phyloP scores from a whole-genome alignment of 2,888 invertebrate species.

The Pristionchus arcanus region DNA sequence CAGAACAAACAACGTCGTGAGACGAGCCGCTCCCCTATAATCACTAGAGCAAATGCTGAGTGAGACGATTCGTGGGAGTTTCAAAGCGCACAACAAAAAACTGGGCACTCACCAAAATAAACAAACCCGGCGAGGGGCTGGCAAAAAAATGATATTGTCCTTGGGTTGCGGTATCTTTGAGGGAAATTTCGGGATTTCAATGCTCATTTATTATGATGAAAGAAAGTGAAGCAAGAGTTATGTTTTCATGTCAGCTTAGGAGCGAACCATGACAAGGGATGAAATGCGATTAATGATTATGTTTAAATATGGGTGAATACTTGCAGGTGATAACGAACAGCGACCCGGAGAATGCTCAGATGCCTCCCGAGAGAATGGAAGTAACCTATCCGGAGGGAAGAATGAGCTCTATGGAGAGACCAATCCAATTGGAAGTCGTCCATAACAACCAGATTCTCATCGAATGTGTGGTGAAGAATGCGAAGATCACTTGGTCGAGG shows the following conservation, averaged over 20 bases:
- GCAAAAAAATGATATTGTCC: neutral
- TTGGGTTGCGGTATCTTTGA: neutral
- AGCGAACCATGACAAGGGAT: too few species aligned
- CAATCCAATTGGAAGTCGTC: slow-evolving; percentile 69
- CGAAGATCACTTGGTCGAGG: slow-evolving; percentile 69
- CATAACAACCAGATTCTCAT: slow-evolving; percentile 71
- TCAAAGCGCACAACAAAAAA: neutral
- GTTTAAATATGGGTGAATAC: neutral
- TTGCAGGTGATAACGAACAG: slow-evolving; percentile 20
- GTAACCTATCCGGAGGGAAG: slow-evolving; percentile 1
- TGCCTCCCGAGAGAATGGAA: slow-evolving; percentile 23
- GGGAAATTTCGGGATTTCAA: neutral
- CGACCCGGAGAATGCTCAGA: slow-evolving; percentile 20
- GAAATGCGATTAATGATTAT: too few species aligned
- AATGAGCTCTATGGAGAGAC: slow-evolving; percentile 60
- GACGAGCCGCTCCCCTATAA: neutral
- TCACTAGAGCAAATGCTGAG: slow-evolving; percentile 23
- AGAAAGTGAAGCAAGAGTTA: too few species aligned
- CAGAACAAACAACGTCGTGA: slow-evolving; percentile 44
- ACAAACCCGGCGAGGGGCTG: neutral
- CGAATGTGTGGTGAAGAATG: slow-evolving; percentile 74
- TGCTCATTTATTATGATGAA: too few species aligned
- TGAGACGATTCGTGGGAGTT: neutral
- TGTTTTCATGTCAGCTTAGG: too few species aligned
- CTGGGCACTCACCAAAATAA: neutral